Evolutionary conservation across 2,113 vertebrate genomes (phyloP), one percentile per base, ranked within the genome.

Genomic region (Hypocryptadius cinnamomeus): DNA sequence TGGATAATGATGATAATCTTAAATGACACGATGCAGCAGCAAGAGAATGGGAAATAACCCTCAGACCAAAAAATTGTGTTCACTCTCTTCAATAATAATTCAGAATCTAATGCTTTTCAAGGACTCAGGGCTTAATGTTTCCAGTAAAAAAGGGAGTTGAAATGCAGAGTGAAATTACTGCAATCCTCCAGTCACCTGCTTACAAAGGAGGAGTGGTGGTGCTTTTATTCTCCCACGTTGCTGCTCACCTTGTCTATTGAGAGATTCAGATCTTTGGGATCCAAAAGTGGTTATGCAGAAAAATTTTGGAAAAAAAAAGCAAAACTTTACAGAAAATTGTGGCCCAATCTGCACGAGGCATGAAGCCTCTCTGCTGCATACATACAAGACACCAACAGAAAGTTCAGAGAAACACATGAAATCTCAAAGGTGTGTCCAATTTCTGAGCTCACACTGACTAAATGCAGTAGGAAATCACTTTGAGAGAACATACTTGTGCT

Each of bases 401-500:
- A 51, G 10, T 45, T 63, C 56, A 80, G 40, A 9, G 28, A 70
- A 65, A 64, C 13, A 63, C n/a, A n/a, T 4, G 21, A 74, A 63
- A 70, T 47, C 39, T 47, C 37, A 83, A 78, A 83, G 13, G 5
- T 9, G 3, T 33, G 37, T 40, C 76, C 28, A 24, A 10, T 73
- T 89, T 89, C 68, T 71, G 39, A 79, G 15, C 24, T 64, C 37
- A 42, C 13, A n/a, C 10, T 45, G 45, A 44, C 35, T 57, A 87
- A 95, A 78, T 0, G 1, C 33, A 68, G 51, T 3, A 44, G 19
- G 28, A 71, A 73, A 35, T 14, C 17, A 68, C 33, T 47, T 80
- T 50, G 13, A 57, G 68, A 85, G 33, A 92, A 68, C 97, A 96
- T 88, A 98, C 97, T 86, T 97, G 95, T 44, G 89, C 69, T 53